Percentiles rank a stretch among this genome's conserved stretches.
phyloP scores from a whole-genome alignment of 2,113 vertebrate species.

The Thinocorus orbignyianus region DNA sequence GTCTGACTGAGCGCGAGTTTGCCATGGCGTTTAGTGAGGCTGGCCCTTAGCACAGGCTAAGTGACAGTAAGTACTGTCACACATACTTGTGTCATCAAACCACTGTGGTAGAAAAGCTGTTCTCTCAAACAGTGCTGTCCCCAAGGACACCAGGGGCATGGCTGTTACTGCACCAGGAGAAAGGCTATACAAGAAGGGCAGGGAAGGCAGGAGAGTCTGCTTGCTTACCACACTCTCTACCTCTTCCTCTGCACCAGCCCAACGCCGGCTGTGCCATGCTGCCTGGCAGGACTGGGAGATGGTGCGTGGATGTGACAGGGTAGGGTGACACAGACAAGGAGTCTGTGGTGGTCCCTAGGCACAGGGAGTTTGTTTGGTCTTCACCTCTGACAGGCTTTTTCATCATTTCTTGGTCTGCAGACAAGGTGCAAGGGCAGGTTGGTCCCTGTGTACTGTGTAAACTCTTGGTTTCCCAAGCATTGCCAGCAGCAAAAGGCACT shows the following conservation, averaged over 20 bases:
- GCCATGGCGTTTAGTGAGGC: not conserved
- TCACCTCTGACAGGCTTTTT: not conserved
- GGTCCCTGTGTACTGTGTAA: not conserved
- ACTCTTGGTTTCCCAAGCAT: not conserved
- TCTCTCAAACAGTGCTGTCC: not conserved
- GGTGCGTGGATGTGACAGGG: not conserved
- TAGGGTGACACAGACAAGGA: not conserved
- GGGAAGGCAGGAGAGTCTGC: not conserved
- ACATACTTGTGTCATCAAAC: not conserved
- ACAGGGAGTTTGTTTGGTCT: not conserved
- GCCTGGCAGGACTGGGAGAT: not conserved
- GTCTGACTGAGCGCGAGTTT: not conserved
- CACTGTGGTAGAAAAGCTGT: not conserved
- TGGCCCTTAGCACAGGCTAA: not conserved
- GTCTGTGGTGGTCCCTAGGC: not conserved
- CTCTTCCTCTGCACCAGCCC: not conserved
- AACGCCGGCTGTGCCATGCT: not conserved
- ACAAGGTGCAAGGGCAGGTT: not conserved
- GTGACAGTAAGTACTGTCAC: not conserved
- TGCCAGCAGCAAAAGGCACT: not conserved
- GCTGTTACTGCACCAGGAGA: not conserved
- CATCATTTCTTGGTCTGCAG: not conserved
- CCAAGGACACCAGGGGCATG: not conserved
- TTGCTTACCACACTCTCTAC: not conserved
- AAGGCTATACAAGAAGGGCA: not conserved